phyloP scores from a whole-genome alignment of 2,888 invertebrate genomes.

The Mimumesa dahlbomi region DNA sequence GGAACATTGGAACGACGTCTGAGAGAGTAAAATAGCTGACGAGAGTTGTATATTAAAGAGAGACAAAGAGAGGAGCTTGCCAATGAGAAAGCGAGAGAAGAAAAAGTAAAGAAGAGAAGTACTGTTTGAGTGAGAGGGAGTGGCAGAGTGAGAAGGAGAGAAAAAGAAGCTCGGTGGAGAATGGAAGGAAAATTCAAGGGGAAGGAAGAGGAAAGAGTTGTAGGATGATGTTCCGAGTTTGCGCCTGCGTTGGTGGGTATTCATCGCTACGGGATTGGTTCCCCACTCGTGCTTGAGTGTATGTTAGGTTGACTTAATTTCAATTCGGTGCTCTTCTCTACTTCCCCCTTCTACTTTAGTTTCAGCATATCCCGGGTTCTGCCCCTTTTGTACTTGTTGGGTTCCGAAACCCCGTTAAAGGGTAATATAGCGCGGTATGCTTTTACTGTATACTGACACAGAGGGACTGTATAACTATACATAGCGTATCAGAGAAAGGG shows the following conservation, averaged over 20 bases:
- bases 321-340: conserved; percentile 65
- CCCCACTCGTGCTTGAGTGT: conserved; percentile 63
- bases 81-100: not conserved
- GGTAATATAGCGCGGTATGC: conserved; percentile 9
- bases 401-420: conserved; percentile 41
- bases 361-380: conserved; percentile 18
- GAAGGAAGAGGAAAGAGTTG: conserved; percentile 39
- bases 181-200: conserved; percentile 33
- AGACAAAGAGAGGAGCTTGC: conserved; percentile 23
- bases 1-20: conserved; percentile 21
- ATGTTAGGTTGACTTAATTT: conserved; percentile 73
- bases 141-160: not conserved
- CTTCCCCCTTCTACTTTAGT: conserved; percentile 36
- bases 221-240: conserved; percentile 45
- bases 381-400: conserved; percentile 65
- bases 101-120: conserved; percentile 7
- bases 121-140: too few relatives aligned
- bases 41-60: too few relatives aligned
- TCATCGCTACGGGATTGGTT: conserved; percentile 65
- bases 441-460: conserved; percentile 9
- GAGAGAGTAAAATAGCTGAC: not conserved
- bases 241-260: conserved; percentile 63
- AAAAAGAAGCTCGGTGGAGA: conserved; percentile 9
- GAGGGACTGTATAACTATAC: conserved; percentile 30
- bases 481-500: too few relatives aligned